Percentiles rank a stretch among this genome's conserved stretches.
These are phyloP conservation scores for Tubulanus polymorphus DNA, from an alignment of 2,888 invertebrate species.

Conservation along the genomic window DNA sequence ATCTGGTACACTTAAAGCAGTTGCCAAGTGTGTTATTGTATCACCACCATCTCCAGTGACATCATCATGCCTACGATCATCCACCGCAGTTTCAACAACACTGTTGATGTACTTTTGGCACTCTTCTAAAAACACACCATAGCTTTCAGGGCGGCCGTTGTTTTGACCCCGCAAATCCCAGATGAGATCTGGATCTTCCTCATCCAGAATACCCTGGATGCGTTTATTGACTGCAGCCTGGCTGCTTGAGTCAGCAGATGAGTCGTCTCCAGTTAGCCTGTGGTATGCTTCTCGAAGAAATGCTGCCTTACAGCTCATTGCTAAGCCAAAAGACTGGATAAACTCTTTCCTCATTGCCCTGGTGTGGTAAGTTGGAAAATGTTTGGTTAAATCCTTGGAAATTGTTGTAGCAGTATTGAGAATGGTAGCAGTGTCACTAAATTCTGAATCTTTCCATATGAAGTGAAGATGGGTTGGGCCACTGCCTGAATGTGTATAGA, in stretches of 20 bases:
- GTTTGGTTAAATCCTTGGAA: neutral
- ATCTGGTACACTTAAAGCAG: neutral
- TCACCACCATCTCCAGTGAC: neutral
- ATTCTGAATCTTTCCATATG: neutral
- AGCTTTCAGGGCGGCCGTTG: slow-evolving; percentile 11
- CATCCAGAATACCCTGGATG: slow-evolving; percentile 11
- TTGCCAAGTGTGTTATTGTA: slow-evolving; percentile 4
- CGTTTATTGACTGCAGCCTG: slow-evolving; percentile 10
- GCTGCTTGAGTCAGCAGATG: slow-evolving; percentile 4
- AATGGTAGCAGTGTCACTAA: neutral
- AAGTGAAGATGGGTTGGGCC: neutral
- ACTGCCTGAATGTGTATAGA: slow-evolving; percentile 4
- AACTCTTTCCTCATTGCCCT: slow-evolving; percentile 8
- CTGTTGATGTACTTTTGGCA: slow-evolving; percentile 9
- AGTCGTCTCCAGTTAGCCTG: slow-evolving; percentile 5
- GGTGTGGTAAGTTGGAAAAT: slow-evolving; percentile 2
- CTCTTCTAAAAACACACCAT: slow-evolving; percentile 14
- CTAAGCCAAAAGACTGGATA: slow-evolving; percentile 3
- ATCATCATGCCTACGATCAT: slow-evolving; percentile 18
- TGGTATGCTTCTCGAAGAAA: slow-evolving; percentile 3
- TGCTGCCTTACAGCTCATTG: slow-evolving; percentile 4
- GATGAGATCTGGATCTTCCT: slow-evolving; percentile 18
- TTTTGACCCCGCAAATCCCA: slow-evolving; percentile 15
- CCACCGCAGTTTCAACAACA: slow-evolving; percentile 16
- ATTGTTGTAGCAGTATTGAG: neutral